A percentile compares a stretch with the other conserved stretches of the same genome.
Evolutionary conservation across 2,888 invertebrate genomes (phyloP).

Genomic region (Drosophila barbarae): DNA sequence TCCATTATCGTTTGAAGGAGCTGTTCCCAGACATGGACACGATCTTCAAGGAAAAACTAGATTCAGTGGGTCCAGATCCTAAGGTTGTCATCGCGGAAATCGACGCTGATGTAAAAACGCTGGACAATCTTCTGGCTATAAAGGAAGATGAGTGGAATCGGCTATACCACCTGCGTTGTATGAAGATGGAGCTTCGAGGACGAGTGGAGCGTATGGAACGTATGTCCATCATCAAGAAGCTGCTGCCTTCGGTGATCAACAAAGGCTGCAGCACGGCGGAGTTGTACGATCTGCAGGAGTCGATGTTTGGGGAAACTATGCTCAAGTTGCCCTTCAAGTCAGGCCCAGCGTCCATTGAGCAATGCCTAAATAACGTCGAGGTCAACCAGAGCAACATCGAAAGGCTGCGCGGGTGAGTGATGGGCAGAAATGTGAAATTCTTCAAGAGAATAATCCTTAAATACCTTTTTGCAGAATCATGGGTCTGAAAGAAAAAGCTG

Average conservation of each 20-base stretch:
- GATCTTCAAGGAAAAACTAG: conserved; percentile 77
- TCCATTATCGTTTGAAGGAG: conserved; percentile 71
- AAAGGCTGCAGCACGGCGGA: conserved; percentile 46
- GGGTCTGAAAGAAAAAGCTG: conserved; percentile 29
- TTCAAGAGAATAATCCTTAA: background rate
- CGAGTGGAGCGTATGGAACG: conserved; percentile 86
- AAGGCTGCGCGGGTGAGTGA: conserved; percentile 41
- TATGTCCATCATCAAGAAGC: conserved; percentile 80
- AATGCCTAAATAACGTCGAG: conserved; percentile 42
- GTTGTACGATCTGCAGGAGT: conserved; percentile 46
- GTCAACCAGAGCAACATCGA: conserved; percentile 38
- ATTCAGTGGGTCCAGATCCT: conserved; percentile 82
- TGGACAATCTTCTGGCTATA: conserved; percentile 87
- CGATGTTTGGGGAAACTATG: conserved; percentile 41
- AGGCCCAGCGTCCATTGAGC: conserved; percentile 33
- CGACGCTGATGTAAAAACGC: conserved; percentile 84
- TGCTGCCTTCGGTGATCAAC: conserved; percentile 54
- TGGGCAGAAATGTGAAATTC: too few relatives aligned
- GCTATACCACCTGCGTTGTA: conserved; percentile 88
- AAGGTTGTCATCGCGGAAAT: conserved; percentile 84
- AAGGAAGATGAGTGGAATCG: conserved; percentile 94
- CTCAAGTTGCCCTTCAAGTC: conserved; percentile 22
- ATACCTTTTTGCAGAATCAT: conserved; percentile 33
- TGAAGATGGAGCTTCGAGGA: conserved; percentile 90
- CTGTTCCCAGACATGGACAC: conserved; percentile 60